Base-by-base conservation (phyloP, 2,113 vertebrate genomes). In the Arothron firmamentum region DNA sequence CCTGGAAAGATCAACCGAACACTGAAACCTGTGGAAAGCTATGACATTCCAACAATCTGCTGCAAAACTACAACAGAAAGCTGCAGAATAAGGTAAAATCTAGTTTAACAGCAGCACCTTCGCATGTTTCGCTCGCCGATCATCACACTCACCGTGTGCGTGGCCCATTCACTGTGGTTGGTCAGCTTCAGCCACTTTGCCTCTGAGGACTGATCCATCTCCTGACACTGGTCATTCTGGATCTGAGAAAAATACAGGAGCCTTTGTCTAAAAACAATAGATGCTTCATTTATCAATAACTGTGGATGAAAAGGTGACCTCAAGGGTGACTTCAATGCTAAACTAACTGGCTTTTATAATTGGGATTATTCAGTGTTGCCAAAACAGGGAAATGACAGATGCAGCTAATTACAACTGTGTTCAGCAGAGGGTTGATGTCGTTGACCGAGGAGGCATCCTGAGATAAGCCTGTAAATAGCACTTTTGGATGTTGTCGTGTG, bases 211-310 rank as follows among this genome's bases (percentile, higher is more conserved):
- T 84, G 85, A 62, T 94, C 94, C 93, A 95, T 93, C 84, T 98
- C 95, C 85, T 97, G 96, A 84, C 97, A 99, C 78, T 97, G 97
- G 75, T 99, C 96, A 53, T 99, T 99, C 80, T 99, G 97, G 82
- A 98, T 96, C 97, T 99, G 45, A 12, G 7, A 38, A 38, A 12
- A 38, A 11, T 12, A 38, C 7, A 10, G 34, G 12, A 12, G 34
- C 11, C 8, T 38, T 12, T 12, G 25, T 3, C 25, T 28, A 28
- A 28, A 28, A 28, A 38, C 8, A 62, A 34, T 16, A 21, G 19
- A 41, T 23, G 60, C 52, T 21, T 51, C 54, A 14, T 52, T 41
- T 31, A 15, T 20, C 21, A 38, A 12, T 38, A 38, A 9, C 12
- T 11, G 34, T 38, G n/a, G n/a, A n/a, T 38, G 9, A 38, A 38